These are phyloP conservation scores for Lampropteryx suffumata DNA, from an alignment of 2,888 invertebrate genomes.

Conservation along the genomic window DNA sequence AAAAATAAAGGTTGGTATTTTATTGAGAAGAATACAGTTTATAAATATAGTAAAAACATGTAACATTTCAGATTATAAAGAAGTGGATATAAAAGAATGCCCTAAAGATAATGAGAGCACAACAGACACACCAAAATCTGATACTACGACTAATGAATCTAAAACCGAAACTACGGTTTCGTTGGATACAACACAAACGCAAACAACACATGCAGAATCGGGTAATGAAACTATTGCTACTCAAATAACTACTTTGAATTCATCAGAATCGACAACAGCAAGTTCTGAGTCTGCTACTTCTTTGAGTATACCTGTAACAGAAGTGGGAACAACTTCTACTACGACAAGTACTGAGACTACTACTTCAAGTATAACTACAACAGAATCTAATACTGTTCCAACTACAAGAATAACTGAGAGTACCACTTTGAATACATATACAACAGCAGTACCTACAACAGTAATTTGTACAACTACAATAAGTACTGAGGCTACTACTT, in stretches of 20 bases:
- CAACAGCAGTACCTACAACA: constrained; percentile 3
- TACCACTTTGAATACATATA: too few species aligned
- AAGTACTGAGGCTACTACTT: too few species aligned
- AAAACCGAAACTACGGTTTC: constrained; percentile 4
- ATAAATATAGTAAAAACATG: not conserved
- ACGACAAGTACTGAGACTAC: constrained; percentile 1
- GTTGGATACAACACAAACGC: not conserved
- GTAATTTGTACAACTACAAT: constrained; percentile 2
- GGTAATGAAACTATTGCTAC: not conserved
- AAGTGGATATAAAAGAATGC: constrained; percentile 17
- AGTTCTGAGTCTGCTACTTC: not conserved
- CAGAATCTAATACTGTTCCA: too few species aligned
- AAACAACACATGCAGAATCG: not conserved
- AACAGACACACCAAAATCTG: not conserved
- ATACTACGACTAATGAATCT: not conserved
- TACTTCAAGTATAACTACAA: not conserved
- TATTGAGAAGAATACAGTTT: not conserved
- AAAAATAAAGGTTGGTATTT: constrained; percentile 45
- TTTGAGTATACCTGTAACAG: not conserved
- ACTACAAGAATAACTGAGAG: constrained; percentile 4
- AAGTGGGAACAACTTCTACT: not conserved
- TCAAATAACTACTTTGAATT: too few species aligned
- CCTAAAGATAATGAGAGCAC: constrained; percentile 11
- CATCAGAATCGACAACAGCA: not conserved
- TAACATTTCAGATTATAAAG: constrained; percentile 24